Evolutionary conservation across 2,888 invertebrate genomes (phyloP), one percentile per base, ranked within the genome.

Genomic region (Clitarchus hookeri): DNA sequence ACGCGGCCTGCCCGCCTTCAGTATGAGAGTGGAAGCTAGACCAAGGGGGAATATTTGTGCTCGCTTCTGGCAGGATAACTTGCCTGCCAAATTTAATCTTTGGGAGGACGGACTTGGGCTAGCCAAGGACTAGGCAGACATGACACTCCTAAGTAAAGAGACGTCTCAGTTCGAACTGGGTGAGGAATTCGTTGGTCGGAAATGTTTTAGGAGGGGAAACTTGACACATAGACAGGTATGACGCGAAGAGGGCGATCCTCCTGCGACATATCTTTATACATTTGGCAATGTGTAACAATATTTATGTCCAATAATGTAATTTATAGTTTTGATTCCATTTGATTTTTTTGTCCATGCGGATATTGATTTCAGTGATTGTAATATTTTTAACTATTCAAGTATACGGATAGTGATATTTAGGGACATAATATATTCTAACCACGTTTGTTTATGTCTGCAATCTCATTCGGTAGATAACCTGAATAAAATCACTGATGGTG

Each of bases 1-100:
- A 65, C 65, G 65, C 65, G 0, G 12, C 48, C 16, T 6, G 48
- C 36, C 36, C 1, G 36, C 36, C 36, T 36, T 36, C 2, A 65
- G 65, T 6, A 65, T 8, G 65, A 23, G 65, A 65, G 65, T n/a
- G 65, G 65, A 19, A n/a, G 65, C n/a, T 65, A n/a, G 65, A n/a
- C 65, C 65, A 65, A n/a, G 65, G n/a, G 65, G 65, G 65, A 65
- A 65, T 65, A 65, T 65, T 65, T 65, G 65, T 65, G 65, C 65
- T n/a, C 65, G 19, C 65, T 65, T n/a, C 65, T n/a, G 27, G 82
- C 82, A 36, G 82, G 82, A 82, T 82, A 82, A 82, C 86, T 84
- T 84, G 84, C 54, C 86, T 87, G 87, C 86, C 87, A 87, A 86
- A 87, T 87, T 85, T 87, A 87, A 87, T 87, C 87, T 86, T 86